Conservation (phyloP, 2,888 invertebrate genomes). For the Brachyopa scutellaris region DNA sequence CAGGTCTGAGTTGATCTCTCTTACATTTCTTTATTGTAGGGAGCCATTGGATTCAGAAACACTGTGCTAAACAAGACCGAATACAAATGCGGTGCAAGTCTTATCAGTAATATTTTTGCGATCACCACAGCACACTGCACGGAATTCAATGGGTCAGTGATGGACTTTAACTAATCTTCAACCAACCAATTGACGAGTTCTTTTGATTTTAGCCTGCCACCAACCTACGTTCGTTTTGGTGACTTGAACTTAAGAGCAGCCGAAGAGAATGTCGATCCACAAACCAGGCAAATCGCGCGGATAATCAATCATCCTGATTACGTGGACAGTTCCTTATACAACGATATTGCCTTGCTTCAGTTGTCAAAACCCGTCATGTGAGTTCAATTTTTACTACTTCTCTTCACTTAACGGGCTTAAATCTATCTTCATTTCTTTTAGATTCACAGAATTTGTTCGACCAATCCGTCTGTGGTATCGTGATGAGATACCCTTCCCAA, state of each 20-base stretch:
- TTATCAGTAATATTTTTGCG: constrained; percentile 79
- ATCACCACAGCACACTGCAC: constrained; percentile 81
- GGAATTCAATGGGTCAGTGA: constrained; percentile 75
- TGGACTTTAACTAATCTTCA: not conserved
- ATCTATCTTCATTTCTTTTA: constrained; percentile 29
- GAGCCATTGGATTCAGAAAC: constrained; percentile 76
- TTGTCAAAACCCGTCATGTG: constrained; percentile 75
- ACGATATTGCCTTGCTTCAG: constrained; percentile 78
- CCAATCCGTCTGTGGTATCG: constrained; percentile 85
- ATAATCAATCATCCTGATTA: constrained; percentile 77
- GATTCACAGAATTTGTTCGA: constrained; percentile 79
- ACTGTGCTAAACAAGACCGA: constrained; percentile 74
- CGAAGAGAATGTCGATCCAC: constrained; percentile 75
- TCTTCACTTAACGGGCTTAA: no score
- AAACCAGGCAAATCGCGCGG: constrained; percentile 74
- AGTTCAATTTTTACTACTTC: constrained; percentile 69
- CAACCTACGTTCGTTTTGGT: constrained; percentile 78
- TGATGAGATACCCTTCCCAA: constrained; percentile 78
- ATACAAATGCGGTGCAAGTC: constrained; percentile 80
- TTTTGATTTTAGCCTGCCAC: constrained; percentile 72
- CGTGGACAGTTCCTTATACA: constrained; percentile 74
- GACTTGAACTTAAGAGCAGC: constrained; percentile 77
- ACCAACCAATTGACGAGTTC: not conserved
- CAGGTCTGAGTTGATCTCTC: no score
- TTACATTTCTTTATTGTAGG: constrained; percentile 71